Evolutionary conservation across 2,113 vertebrate species (phyloP).

Genomic region (Scatophagus argus): DNA sequence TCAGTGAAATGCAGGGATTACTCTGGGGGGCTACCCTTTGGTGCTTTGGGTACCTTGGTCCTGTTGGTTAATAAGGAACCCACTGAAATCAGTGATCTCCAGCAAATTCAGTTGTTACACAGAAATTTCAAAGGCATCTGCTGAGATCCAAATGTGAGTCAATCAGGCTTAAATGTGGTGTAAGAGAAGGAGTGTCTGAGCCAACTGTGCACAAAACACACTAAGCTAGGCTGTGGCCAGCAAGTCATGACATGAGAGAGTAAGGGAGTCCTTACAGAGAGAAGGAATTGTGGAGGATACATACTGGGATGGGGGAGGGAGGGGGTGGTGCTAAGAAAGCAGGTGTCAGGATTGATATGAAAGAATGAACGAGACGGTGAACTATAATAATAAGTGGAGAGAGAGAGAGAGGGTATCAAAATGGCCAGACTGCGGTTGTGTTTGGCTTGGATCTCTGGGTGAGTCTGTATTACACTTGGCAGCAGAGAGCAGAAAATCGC

Average conservation of each 20-base stretch:
- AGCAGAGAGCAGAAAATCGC: slow-evolving; percentile 47
- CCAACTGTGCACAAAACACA: slow-evolving; percentile 34
- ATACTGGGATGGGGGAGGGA: too few relatives aligned
- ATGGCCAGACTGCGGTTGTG: slow-evolving; percentile 3
- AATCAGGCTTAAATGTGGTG: slow-evolving; percentile 12
- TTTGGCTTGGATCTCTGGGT: slow-evolving; percentile 52
- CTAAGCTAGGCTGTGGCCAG: slow-evolving; percentile 28
- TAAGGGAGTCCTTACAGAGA: slow-evolving; percentile 17
- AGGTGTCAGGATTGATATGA: slow-evolving; percentile 33
- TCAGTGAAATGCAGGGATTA: neutral
- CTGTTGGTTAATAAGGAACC: neutral
- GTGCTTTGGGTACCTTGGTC: slow-evolving; percentile 27
- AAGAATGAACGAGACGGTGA: slow-evolving; percentile 15
- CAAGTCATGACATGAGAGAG: slow-evolving; percentile 66
- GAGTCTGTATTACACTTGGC: slow-evolving; percentile 65
- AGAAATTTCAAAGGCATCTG: neutral
- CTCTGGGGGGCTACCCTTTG: neutral
- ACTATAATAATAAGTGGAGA: slow-evolving; percentile 15
- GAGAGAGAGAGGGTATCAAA: slow-evolving; percentile 42
- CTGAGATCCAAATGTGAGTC: slow-evolving; percentile 4
- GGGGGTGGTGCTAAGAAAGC: slow-evolving; percentile 26
- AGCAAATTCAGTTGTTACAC: neutral
- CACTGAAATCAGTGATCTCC: neutral
- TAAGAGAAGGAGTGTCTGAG: slow-evolving; percentile 25
- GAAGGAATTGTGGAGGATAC: slow-evolving; percentile 9